These are phyloP conservation scores for Ommatoiulus sabulosus DNA, from an alignment of 2,888 invertebrate species.

Conservation along the genomic window DNA sequence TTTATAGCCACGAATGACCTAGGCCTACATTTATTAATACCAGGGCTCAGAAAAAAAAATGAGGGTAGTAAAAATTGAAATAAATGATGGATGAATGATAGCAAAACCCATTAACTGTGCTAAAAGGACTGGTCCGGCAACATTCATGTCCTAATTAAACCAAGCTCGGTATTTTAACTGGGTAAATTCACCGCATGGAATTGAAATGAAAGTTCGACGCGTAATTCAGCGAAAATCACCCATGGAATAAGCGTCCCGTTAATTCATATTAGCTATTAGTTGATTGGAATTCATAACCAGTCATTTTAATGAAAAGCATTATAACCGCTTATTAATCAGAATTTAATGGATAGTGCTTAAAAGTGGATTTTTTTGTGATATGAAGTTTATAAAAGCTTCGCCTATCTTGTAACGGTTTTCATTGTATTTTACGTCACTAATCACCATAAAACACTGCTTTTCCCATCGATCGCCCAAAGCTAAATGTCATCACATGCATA, in stretches of 20 bases:
- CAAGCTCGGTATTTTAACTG: not conserved
- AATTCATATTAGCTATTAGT: too few relatives aligned
- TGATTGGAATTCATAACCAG: not conserved
- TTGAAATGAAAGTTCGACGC: not conserved
- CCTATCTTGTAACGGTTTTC: too few relatives aligned
- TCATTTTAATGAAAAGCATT: not conserved
- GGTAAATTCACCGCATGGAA: not conserved
- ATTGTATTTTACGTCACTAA: too few relatives aligned
- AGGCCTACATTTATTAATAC: constrained; percentile 43
- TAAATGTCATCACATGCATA: too few relatives aligned
- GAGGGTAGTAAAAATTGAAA: constrained; percentile 19
- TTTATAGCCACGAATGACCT: constrained; percentile 10
- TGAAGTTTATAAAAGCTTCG: too few relatives aligned
- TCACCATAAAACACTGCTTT: too few relatives aligned
- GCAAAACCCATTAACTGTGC: not conserved
- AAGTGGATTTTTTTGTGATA: too few relatives aligned
- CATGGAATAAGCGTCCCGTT: too few relatives aligned
- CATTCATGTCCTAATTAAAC: constrained; percentile 5
- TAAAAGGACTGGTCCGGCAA: not conserved
- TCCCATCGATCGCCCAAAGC: too few relatives aligned
- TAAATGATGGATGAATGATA: constrained; percentile 30
- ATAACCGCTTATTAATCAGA: not conserved
- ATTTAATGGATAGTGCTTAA: too few relatives aligned
- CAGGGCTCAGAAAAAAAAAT: not conserved
- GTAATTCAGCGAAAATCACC: too few relatives aligned